Evolutionary conservation across 2,888 invertebrate genomes (phyloP).

Genomic region (Pimpla rufipes): DNA sequence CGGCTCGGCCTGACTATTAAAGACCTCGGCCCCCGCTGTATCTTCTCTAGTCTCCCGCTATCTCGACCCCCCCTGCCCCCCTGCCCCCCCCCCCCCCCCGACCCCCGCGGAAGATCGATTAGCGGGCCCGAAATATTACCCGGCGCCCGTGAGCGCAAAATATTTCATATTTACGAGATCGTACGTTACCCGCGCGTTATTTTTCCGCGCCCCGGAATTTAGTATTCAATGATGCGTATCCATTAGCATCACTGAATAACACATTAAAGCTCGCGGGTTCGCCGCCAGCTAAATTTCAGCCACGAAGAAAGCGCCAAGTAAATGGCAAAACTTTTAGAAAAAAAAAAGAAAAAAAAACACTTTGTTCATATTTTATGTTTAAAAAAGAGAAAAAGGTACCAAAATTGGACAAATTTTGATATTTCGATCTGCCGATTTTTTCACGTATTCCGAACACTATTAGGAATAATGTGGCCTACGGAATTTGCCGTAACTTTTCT

Average conservation of each 20-base stretch:
- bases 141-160: conserved; percentile 30
- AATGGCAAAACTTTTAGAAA: neutral
- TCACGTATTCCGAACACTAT: too few relatives aligned
- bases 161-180: conserved; percentile 67
- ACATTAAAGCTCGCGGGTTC: neutral
- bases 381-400: too few relatives aligned
- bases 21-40: conserved; percentile 24
- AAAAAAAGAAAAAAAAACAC: neutral
- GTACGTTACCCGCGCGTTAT: conserved; percentile 31
- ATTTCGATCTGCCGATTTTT: too few relatives aligned
- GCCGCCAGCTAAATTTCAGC: neutral
- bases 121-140: conserved; percentile 56
- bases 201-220: conserved; percentile 43
- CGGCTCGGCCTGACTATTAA: conserved; percentile 45
- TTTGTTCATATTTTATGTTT: neutral
- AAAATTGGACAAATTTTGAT: too few relatives aligned
- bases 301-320: neutral
- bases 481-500: too few relatives aligned
- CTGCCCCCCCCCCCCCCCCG: too few relatives aligned
- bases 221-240: conserved; percentile 59
- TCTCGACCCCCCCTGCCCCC: neutral
- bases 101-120: conserved; percentile 56
- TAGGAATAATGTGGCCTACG: too few relatives aligned
- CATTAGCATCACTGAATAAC: conserved; percentile 53
- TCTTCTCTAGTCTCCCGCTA: neutral